Conservation (phyloP, 2,113 vertebrate species). For the Gobiocypris rarus region DNA sequence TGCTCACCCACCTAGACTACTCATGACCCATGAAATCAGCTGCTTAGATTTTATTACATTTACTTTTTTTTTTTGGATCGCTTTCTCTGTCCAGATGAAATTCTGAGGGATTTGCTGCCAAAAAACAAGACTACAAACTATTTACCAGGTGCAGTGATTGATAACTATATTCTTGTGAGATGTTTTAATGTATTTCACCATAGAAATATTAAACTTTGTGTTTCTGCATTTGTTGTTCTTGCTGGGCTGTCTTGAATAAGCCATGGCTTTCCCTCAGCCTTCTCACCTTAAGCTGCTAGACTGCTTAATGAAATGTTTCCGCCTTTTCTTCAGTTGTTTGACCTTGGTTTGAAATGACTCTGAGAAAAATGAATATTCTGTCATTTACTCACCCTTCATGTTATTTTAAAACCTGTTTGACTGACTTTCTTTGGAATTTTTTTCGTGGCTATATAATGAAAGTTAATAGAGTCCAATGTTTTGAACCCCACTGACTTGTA, state of each 20-base stretch:
- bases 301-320: background rate
- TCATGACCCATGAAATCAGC: background rate
- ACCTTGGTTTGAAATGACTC: too few relatives aligned
- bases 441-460: background rate
- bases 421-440: background rate
- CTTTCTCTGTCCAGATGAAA: background rate
- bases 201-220: background rate
- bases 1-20: background rate
- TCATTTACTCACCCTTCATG: background rate
- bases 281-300: background rate
- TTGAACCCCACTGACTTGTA: background rate
- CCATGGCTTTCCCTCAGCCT: background rate
- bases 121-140: background rate
- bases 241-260: background rate
- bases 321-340: background rate
- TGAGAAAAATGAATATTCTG: too few relatives aligned
- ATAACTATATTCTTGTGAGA: background rate
- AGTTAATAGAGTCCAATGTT: background rate
- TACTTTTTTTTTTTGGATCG: background rate
- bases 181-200: constrained; percentile 4
- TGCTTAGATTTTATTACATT: background rate
- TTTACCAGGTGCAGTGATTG: background rate
- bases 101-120: background rate
- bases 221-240: constrained; percentile 25
- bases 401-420: background rate